Evolutionary conservation across 2,888 invertebrate genomes (phyloP), one percentile per base, ranked within the genome.

Genomic region (Matsumyia berberina): DNA sequence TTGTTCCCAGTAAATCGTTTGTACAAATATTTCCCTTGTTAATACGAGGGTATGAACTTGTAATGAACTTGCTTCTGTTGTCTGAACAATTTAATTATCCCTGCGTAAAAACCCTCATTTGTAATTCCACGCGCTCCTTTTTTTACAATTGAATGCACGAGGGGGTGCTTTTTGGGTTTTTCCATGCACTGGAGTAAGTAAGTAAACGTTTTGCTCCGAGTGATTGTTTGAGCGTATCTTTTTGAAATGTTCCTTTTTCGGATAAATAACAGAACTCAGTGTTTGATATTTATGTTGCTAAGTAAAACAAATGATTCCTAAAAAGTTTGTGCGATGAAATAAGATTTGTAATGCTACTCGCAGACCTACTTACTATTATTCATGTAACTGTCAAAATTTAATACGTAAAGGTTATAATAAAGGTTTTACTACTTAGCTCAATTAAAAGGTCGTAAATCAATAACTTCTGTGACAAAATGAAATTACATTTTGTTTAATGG

Each of bases 51-150:
- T 35, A 58, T 51, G 58, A 72, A 70, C 64, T 70, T 79, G 79
- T 79, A 79, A 79, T 72, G 72, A 79, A 79, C 58, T 79, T 79
- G 72, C 72, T 66, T 44, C 66, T 60, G 72, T 72, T 66, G 72
- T 66, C 64, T 58, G 66, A 79, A 79, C 72, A 79, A 79, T 66
- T 79, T 58, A 79, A 79, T 73, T 79, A 72, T 73, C 39, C 66
- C 9, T 31, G 58, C 15, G 11, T 42, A 60, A n/a, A n/a, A n/a
- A 31, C 66, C 79, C 72, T 72, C 67, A 69, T 60, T 69, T 60
- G 51, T 15, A 53, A 58, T 72, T 66, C 57, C 42, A 33, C 8
- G 78, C 39, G 58, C 64, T 37, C 24, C 24, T 24, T 24, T 70
- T 70, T 70, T 49, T 6, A 42, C 53, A 78, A 70, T 35, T 42